A percentile compares a stretch with the other conserved stretches of the same genome.
phyloP scores from a whole-genome alignment of 2,797 vertebrate species.

The Micrastur ruficollis region DNA sequence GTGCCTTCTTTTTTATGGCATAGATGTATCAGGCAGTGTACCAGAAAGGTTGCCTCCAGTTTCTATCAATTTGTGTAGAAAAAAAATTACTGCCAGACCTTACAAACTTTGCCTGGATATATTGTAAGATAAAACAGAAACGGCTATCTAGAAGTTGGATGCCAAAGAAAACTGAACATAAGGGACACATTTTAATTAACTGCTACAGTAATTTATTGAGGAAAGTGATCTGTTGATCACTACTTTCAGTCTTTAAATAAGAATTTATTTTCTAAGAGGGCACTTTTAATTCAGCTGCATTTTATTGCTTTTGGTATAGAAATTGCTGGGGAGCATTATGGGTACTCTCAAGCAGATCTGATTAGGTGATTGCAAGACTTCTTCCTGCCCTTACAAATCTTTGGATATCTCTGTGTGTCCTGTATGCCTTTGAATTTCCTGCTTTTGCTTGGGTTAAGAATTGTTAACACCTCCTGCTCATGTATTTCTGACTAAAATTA shows the following conservation, averaged over 20 bases:
- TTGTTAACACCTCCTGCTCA: not conserved
- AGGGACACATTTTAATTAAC: conserved; percentile 13
- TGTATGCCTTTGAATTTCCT: not conserved
- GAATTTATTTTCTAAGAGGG: not conserved
- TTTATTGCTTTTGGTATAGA: not conserved
- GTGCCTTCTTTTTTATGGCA: not conserved
- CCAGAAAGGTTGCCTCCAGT: not conserved
- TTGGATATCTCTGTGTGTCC: not conserved
- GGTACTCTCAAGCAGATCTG: not conserved
- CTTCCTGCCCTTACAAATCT: not conserved
- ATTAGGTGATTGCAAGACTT: not conserved
- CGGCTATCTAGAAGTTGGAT: not conserved
- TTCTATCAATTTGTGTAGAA: not conserved
- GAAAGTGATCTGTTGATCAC: not conserved
- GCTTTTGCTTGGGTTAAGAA: not conserved
- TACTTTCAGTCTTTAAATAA: not conserved
- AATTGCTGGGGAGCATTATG: not conserved
- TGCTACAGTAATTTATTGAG: conserved; percentile 14
- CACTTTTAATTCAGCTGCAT: not conserved
- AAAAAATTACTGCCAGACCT: not conserved
- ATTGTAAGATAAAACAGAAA: not conserved
- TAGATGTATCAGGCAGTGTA: not conserved
- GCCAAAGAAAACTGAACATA: not conserved
- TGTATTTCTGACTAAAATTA: not conserved
- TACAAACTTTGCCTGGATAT: not conserved